Conservation (phyloP, 2,797 vertebrate species). For the Vireo griseus region DNA sequence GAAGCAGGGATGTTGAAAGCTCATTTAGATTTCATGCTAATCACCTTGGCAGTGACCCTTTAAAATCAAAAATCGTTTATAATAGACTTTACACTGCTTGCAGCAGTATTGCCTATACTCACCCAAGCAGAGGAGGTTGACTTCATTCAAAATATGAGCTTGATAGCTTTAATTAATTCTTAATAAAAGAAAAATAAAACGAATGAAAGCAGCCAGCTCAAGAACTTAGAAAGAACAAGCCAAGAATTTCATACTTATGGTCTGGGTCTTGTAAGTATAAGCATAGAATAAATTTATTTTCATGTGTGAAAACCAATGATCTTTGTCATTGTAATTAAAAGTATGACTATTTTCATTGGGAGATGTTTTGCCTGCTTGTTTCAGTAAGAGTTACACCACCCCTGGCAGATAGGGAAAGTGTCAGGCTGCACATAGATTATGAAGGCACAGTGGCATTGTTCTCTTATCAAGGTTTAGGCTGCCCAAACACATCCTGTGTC, state of each 20-base stretch:
- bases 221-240: background rate
- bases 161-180: constrained; percentile 31
- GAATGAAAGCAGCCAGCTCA: background rate
- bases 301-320: background rate
- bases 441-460: background rate
- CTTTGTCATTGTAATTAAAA: background rate
- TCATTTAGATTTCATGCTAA: constrained; percentile 7
- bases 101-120: background rate
- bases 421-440: background rate
- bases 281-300: background rate
- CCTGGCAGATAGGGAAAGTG: background rate
- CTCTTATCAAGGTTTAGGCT: background rate
- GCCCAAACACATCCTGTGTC: background rate
- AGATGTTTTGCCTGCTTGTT: background rate
- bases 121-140: background rate
- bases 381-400: background rate
- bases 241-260: background rate
- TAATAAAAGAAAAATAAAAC: background rate
- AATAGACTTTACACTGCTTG: background rate
- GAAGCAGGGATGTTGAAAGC: constrained; percentile 1
- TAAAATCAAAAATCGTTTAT: background rate
- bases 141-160: background rate
- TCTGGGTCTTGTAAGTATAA: background rate
- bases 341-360: background rate
- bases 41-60: constrained; percentile 20